Evolutionary conservation across 2,888 invertebrate species (phyloP), one percentile per base, ranked within the genome.

Genomic region (Lasioglossum lativentre): DNA sequence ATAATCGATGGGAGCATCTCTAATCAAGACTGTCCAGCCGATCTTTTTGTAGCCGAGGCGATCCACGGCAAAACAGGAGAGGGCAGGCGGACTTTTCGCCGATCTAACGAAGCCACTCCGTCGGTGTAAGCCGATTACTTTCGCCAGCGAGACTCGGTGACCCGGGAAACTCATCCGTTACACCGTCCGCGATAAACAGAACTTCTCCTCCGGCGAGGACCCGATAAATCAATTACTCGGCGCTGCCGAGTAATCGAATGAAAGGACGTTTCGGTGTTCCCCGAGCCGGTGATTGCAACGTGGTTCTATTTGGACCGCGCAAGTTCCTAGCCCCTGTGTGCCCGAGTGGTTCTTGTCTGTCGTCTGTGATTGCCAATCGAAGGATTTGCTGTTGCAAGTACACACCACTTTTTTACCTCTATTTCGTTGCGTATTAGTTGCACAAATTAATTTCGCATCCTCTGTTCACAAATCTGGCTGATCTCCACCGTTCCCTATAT

Each of bases 41-140:
- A 30, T 59, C 63, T 63, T 63, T 63, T 63, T 30, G 63, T 23
- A 34, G 68, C 34, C 23, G 6, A 38, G 34, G 66, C 34, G 34
- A 66, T 68, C 66, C 68, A 38, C 71, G 83, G 75, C 78, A 85
- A 84, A 89, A 86, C 66, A 80, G 80, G 75, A 59, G 78, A 85
- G 78, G 56, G 12, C 56, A 3, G 71, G 56, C 73, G 85, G 86
- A 90, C 89, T 89, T 91, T 88, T 87, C 85, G 90, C 84, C 89
- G 75, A 88, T 90, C 88, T 88, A 90, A 90, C 89, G 83, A 89
- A 90, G 77, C 86, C 86, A 70, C 78, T 71, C 85, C 38, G 38
- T 23, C 40, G 70, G 40, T 68, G 80, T 90, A 91, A 91, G 88
- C 88, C 80, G 91, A 90, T 90, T 90, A 90, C 79, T 88, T 86